phyloP scores from a whole-genome alignment of 2,888 invertebrate species.

The Nephrocerus scutellatus region DNA sequence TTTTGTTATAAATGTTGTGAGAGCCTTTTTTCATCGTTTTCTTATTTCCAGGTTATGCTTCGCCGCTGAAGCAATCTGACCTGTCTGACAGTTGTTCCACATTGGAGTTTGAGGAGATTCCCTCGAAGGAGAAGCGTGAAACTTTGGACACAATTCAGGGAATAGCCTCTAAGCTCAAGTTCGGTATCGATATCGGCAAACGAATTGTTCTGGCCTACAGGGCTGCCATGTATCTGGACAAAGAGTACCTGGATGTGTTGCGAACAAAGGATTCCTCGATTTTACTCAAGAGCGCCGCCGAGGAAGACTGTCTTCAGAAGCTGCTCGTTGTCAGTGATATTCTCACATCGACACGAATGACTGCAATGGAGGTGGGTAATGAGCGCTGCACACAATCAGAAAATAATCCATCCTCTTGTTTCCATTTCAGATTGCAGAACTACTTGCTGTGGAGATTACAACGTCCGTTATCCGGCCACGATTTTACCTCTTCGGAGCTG shows the following conservation, averaged over 20 bases:
- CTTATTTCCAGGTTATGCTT: slow-evolving; percentile 16
- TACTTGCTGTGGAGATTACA: slow-evolving; percentile 54
- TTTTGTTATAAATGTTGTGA: slow-evolving; percentile 1
- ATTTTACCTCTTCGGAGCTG: slow-evolving; percentile 42
- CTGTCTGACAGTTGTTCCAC: slow-evolving; percentile 38
- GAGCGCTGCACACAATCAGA: neutral
- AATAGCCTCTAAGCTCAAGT: slow-evolving; percentile 50
- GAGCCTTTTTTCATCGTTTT: neutral
- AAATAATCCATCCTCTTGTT: slow-evolving; percentile 1
- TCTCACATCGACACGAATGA: slow-evolving; percentile 52
- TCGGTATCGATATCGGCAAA: slow-evolving; percentile 51
- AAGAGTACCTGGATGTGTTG: slow-evolving; percentile 52
- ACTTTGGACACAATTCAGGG: slow-evolving; percentile 48
- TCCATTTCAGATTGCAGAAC: slow-evolving; percentile 50
- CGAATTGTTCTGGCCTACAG: slow-evolving; percentile 54
- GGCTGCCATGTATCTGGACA: slow-evolving; percentile 53
- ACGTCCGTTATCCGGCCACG: slow-evolving; percentile 48
- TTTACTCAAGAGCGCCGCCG: slow-evolving; percentile 52
- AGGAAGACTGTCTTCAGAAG: slow-evolving; percentile 52
- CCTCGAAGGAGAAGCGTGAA: slow-evolving; percentile 43
- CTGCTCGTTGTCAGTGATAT: slow-evolving; percentile 57
- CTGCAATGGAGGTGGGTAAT: slow-evolving; percentile 45
- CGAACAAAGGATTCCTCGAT: slow-evolving; percentile 50
- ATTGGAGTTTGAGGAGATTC: slow-evolving; percentile 44
- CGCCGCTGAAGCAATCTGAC: slow-evolving; percentile 24